Percentiles rank a stretch among this genome's conserved stretches.
Conservation (phyloP, 2,797 vertebrate genomes). For the Phylloscopus collybita region DNA sequence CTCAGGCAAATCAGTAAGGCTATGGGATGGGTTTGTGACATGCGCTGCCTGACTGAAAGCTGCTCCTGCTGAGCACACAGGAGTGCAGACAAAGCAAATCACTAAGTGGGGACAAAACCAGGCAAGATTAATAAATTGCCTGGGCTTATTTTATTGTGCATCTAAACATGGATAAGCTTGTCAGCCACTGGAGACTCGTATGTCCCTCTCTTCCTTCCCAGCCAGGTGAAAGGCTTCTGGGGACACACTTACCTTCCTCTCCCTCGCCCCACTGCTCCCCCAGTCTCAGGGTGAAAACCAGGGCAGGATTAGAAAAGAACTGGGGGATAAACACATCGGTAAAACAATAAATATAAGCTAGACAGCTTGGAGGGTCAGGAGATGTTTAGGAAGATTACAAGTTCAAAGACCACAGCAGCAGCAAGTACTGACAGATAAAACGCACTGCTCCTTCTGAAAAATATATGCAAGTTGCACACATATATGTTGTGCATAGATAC, state of each 20-base stretch:
- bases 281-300: slow-evolving; percentile 7
- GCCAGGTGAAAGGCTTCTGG: neutral
- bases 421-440: neutral
- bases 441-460: neutral
- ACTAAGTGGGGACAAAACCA: rapidly evolving
- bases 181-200: rapidly evolving
- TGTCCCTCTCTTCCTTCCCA: neutral
- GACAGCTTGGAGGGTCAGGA: slow-evolving; percentile 33
- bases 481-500: rapidly evolving
- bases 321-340: slow-evolving; percentile 7
- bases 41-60: neutral
- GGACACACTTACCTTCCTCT: neutral
- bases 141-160: neutral
- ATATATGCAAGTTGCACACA: neutral
- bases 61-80: neutral
- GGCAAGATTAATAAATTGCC: neutral
- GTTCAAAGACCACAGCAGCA: slow-evolving; percentile 27
- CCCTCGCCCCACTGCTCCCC: neutral
- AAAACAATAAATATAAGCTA: slow-evolving; percentile 61
- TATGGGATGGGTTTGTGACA: neutral
- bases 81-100: neutral
- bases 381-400: slow-evolving; percentile 55
- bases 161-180: neutral
- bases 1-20: neutral
- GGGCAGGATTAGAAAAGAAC: slow-evolving; percentile 29